Evolutionary conservation across 2,888 invertebrate genomes (phyloP).

Genomic region (Thymelicus sylvestris): DNA sequence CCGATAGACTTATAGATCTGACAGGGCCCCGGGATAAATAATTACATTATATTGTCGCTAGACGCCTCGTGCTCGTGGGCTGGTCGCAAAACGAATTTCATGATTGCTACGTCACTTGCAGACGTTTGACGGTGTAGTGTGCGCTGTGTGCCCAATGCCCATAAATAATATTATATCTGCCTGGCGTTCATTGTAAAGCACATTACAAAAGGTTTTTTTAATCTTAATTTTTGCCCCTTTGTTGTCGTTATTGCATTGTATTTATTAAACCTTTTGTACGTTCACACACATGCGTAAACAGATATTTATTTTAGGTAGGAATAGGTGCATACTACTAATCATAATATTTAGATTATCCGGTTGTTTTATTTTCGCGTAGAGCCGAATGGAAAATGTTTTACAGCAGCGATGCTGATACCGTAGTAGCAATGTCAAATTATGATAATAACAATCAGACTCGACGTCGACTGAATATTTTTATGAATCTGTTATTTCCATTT

Average conservation of each 20-base stretch:
- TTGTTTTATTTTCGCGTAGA: background rate
- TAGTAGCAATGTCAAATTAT: background rate
- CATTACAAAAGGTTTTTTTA: background rate
- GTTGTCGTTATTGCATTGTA: too few relatives aligned
- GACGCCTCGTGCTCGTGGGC: slow-evolving; percentile 26
- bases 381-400: background rate
- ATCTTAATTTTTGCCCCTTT: background rate
- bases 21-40: slow-evolving; percentile 39
- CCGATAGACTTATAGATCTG: slow-evolving; percentile 51
- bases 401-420: background rate
- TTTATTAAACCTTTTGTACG: background rate
- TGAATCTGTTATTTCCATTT: background rate
- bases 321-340: background rate
- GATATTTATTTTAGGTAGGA: background rate
- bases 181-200: background rate
- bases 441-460: background rate
- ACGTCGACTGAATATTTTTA: background rate
- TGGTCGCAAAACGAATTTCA: slow-evolving; percentile 19
- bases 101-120: slow-evolving; percentile 1
- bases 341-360: background rate
- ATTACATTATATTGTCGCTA: slow-evolving; percentile 19
- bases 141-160: too few relatives aligned
- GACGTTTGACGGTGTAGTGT: background rate
- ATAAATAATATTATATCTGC: background rate
- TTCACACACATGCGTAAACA: background rate